Conservation (phyloP, 2,888 invertebrate genomes). For the Autographa pulchrina region DNA sequence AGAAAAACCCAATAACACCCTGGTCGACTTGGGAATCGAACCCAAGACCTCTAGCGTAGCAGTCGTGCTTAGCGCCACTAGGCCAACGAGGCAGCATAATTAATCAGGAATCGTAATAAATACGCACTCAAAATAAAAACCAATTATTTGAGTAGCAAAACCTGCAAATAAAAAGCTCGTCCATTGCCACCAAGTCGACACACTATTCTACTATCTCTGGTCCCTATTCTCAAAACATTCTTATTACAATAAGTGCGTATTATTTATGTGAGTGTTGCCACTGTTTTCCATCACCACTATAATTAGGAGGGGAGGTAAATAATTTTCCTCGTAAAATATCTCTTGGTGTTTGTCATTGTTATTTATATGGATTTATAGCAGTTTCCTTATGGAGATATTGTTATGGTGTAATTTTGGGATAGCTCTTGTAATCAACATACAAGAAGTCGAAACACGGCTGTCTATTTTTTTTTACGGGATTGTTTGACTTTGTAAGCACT, state of each 20-base stretch:
- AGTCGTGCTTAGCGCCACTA: too few relatives aligned
- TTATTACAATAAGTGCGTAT: slow-evolving; percentile 4
- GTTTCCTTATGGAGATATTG: not conserved
- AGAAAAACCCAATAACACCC: too few relatives aligned
- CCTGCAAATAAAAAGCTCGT: not conserved
- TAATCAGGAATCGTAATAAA: too few relatives aligned
- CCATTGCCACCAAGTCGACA: too few relatives aligned
- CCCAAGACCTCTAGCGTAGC: too few relatives aligned
- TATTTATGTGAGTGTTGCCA: not conserved
- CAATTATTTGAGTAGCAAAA: not conserved
- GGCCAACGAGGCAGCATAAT: too few relatives aligned
- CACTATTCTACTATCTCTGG: not conserved
- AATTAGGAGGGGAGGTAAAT: slow-evolving; percentile 8
- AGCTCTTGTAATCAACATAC: not conserved
- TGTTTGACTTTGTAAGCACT: too few relatives aligned
- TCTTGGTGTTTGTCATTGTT: slow-evolving; percentile 2
- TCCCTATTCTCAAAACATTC: not conserved
- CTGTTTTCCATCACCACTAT: slow-evolving; percentile 1
- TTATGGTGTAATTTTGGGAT: not conserved
- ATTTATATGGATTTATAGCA: slow-evolving; percentile 3
- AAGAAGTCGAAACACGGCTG: too few relatives aligned
- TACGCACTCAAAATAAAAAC: not conserved
- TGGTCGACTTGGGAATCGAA: too few relatives aligned
- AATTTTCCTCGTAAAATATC: slow-evolving; percentile 2
- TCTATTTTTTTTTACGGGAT: too few relatives aligned